Conservation (phyloP, 1,140 invertebrate species). For the Geopemphigus sp. region DNA sequence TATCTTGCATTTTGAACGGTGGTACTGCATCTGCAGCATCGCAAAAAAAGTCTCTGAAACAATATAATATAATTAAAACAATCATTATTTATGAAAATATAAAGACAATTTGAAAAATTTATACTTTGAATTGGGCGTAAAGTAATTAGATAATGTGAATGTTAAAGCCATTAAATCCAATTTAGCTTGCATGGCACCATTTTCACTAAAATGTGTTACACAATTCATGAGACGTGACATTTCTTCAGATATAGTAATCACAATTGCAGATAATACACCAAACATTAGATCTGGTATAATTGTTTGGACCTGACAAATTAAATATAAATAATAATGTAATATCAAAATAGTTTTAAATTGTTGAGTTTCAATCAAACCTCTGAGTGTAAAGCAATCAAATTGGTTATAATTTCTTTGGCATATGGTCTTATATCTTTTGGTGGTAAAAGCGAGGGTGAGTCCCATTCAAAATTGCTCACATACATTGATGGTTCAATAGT, state of each 20-base stretch:
- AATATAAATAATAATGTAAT: conserved; percentile 18
- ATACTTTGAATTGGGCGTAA: conserved; percentile 61
- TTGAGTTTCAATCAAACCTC: conserved; percentile 61
- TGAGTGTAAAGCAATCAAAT: conserved; percentile 87
- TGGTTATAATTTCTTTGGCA: conserved; percentile 87
- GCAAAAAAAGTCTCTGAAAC: conserved; percentile 61
- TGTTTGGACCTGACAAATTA: conserved; percentile 65
- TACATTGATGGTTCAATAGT: conserved; percentile 96
- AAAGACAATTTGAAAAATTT: not conserved
- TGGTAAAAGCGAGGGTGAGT: conserved; percentile 63
- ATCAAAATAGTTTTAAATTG: not conserved
- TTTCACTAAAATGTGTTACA: conserved; percentile 66
- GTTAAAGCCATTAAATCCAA: conserved; percentile 64
- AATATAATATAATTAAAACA: conserved; percentile 33
- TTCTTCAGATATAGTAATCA: conserved; percentile 89
- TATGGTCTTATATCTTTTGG: conserved; percentile 81
- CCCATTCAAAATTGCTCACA: conserved; percentile 82
- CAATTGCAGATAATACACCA: conserved; percentile 77
- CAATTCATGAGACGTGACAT: conserved; percentile 81
- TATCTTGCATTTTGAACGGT: conserved; percentile 57
- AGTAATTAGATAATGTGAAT: conserved; percentile 59
- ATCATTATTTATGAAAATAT: not conserved
- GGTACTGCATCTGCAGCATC: conserved; percentile 65
- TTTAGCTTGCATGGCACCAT: conserved; percentile 68
- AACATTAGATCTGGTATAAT: conserved; percentile 75